Percentiles rank a stretch among this genome's conserved stretches.
Evolutionary conservation across 2,113 vertebrate species (phyloP).

Genomic region (Nicator chloris): DNA sequence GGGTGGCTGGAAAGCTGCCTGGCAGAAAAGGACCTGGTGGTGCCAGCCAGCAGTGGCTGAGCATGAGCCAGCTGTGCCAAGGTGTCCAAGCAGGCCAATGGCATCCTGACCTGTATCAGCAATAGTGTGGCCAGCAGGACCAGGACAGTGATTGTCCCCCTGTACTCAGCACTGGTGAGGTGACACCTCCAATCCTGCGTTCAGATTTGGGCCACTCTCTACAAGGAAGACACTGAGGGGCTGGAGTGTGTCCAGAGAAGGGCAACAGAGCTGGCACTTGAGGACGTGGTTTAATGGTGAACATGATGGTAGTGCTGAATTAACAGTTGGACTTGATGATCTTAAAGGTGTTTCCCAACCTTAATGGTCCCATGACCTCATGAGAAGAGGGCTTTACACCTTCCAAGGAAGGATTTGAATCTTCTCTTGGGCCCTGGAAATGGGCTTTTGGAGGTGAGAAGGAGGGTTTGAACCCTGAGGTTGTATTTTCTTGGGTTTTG

Average conservation of each 20-base stretch:
- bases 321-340: neutral
- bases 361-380: neutral
- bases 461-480: neutral
- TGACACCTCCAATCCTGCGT: neutral
- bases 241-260: neutral
- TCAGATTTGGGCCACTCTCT: neutral
- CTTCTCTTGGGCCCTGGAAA: neutral
- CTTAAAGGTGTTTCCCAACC: neutral
- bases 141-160: too few species aligned
- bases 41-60: neutral
- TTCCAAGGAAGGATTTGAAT: neutral
- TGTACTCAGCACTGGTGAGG: neutral
- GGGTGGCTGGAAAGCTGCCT: neutral
- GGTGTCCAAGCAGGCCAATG: neutral
- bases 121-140: neutral
- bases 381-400: neutral
- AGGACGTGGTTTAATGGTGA: neutral
- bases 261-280: neutral
- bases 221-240: too few species aligned
- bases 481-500: neutral
- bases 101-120: neutral
- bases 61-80: neutral
- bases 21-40: accelerated
- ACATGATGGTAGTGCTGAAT: neutral
- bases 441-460: neutral